Evolutionary conservation across 1,140 invertebrate species (phyloP).

Genomic region (Drosophila kikkawai): DNA sequence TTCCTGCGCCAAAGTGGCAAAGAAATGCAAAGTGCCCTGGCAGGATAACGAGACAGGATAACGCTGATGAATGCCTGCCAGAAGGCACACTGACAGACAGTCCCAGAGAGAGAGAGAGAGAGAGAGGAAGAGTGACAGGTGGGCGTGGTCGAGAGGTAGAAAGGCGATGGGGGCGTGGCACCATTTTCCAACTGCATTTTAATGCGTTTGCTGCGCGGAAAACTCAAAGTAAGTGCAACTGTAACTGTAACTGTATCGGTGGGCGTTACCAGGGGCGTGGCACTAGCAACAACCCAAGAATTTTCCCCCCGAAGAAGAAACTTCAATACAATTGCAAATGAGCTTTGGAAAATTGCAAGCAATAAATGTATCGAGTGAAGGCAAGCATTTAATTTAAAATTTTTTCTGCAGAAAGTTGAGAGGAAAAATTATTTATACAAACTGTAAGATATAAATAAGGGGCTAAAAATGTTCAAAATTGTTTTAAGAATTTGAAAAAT

Average conservation of each 20-base stretch:
- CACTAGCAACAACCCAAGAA: constrained; percentile 14
- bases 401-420: background rate
- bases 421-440: background rate
- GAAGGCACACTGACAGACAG: constrained; percentile 1
- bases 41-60: constrained; percentile 72
- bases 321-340: constrained; percentile 63
- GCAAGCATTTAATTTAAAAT: background rate
- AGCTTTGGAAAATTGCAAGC: constrained; percentile 21
- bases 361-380: constrained; percentile 12
- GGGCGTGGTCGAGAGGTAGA: background rate
- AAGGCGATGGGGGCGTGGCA: constrained; percentile 19
- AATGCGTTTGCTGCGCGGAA: constrained; percentile 60
- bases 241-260: constrained; percentile 18
- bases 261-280: constrained; percentile 13
- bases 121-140: background rate
- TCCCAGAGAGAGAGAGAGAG: background rate
- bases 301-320: constrained; percentile 27
- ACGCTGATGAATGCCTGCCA: constrained; percentile 70
- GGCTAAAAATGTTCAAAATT: background rate
- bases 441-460: background rate
- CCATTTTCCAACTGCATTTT: constrained; percentile 64
- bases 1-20: constrained; percentile 22
- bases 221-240: constrained; percentile 23
- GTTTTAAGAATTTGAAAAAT: background rate
- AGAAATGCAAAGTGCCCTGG: constrained; percentile 56